A percentile compares a stretch with the other conserved stretches of the same genome.
phyloP scores from a whole-genome alignment of 2,888 invertebrate species.

The Ichneumoninae sp. region DNA sequence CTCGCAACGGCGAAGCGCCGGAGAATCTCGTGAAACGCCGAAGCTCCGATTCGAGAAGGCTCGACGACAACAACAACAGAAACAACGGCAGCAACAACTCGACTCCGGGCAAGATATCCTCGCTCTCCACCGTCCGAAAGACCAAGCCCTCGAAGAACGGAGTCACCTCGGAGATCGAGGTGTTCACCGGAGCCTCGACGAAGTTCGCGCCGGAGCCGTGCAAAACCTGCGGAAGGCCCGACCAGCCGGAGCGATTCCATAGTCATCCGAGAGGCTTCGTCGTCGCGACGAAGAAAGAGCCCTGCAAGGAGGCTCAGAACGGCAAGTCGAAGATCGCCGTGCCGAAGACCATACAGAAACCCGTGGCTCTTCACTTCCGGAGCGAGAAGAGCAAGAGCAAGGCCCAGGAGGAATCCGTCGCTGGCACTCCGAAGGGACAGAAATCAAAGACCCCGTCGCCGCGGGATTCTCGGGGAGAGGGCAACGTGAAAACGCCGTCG shows the following conservation, averaged over 20 bases:
- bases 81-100: conserved; percentile 45
- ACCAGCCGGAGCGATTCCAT: conserved; percentile 89
- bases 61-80: conserved; percentile 80
- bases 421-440: conserved; percentile 27
- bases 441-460: conserved; percentile 36
- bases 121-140: conserved; percentile 71
- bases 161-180: conserved; percentile 75
- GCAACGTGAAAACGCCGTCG: background rate
- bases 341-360: conserved; percentile 85
- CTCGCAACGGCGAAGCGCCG: conserved; percentile 52
- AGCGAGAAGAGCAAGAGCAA: conserved; percentile 75
- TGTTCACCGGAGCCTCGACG: conserved; percentile 70
- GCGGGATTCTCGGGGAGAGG: conserved; percentile 16
- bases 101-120: conserved; percentile 64
- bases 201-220: conserved; percentile 86
- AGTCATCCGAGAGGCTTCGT: conserved; percentile 85
- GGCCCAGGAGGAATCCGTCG: conserved; percentile 10
- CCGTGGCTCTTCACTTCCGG: conserved; percentile 85
- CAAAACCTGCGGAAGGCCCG: conserved; percentile 88
- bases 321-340: conserved; percentile 69
- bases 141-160: conserved; percentile 70
- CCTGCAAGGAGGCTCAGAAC: conserved; percentile 65
- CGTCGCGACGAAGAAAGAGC: conserved; percentile 71
- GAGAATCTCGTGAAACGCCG: conserved; percentile 53
- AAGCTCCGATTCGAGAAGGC: conserved; percentile 65